A percentile compares a stretch with the other conserved stretches of the same genome.
Evolutionary conservation across 30 jellyfish, hydroid and myxozoan species (phyloP).

Genomic region (Sanderia malayensis): DNA sequence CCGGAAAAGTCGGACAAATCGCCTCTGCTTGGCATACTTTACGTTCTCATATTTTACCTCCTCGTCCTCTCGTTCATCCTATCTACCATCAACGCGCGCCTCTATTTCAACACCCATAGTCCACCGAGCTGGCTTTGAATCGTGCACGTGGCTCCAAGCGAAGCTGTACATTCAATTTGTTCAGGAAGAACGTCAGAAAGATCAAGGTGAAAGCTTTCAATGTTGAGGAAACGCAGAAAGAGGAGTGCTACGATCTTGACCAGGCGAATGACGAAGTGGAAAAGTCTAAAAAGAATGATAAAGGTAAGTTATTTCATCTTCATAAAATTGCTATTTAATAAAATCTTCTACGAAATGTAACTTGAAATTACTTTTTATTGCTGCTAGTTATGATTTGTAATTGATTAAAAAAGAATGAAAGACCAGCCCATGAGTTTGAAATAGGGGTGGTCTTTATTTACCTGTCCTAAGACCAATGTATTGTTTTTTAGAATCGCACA

Average conservation of each 20-base stretch:
- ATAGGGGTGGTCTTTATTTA: background rate
- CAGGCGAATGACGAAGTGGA: no score
- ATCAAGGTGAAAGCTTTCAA: slow-evolving; percentile 10
- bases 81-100: slow-evolving; percentile 50
- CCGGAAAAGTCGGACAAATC: slow-evolving; percentile 83
- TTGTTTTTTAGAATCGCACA: slow-evolving; percentile 14
- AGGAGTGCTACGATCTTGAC: background rate
- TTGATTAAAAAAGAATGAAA: background rate
- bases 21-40: slow-evolving; percentile 76
- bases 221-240: background rate
- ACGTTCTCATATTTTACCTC: slow-evolving; percentile 47
- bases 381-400: background rate
- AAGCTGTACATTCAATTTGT: background rate
- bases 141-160: slow-evolving; percentile 24
- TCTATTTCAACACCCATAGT: slow-evolving; percentile 23
- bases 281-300: background rate
- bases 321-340: background rate
- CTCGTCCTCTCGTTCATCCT: slow-evolving; percentile 46
- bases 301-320: no score
- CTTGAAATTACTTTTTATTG: background rate
- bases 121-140: slow-evolving; percentile 58
- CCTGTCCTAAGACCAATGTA: background rate
- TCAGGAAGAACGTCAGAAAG: slow-evolving; percentile 2
- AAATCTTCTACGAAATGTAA: background rate
- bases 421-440: background rate